A percentile compares a stretch with the other conserved stretches of the same genome.
phyloP scores from a whole-genome alignment of 1,140 invertebrate species.

The Parasteatoda tepidariorum region DNA sequence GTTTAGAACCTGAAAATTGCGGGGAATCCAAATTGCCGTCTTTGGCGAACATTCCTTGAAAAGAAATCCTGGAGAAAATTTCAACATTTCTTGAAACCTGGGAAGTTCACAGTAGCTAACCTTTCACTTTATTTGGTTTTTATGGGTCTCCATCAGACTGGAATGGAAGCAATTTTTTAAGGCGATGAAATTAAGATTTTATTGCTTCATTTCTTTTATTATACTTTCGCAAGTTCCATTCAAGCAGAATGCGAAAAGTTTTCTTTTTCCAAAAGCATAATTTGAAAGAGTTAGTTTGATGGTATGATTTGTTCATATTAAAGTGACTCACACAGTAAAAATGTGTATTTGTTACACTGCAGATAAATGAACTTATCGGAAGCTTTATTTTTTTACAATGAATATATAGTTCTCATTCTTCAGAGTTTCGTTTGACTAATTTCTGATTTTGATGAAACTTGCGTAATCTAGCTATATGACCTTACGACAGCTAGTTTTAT shows the following conservation, averaged over 20 bases:
- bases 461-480: no score
- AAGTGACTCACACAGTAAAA: no score
- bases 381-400: no score
- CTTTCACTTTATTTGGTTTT: conserved; percentile 18
- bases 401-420: no score
- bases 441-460: no score
- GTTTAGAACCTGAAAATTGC: conserved; percentile 11
- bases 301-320: no score
- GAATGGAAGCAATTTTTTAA: conserved; percentile 15
- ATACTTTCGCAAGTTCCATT: neutral
- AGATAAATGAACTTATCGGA: no score
- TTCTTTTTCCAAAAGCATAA: no score
- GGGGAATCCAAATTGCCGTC: conserved; percentile 16
- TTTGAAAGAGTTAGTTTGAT: no score
- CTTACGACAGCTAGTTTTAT: no score
- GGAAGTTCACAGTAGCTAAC: neutral
- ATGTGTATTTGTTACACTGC: no score
- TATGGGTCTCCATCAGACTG: neutral
- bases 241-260: neutral
- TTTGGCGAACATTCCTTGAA: conserved; percentile 4
- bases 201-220: conserved; percentile 19
- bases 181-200: conserved; percentile 43
- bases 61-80: conserved; percentile 7
- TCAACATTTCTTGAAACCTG: neutral
- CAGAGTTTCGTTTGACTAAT: no score